These are phyloP conservation scores for Diceros bicornis DNA, from an alignment of 2,797 vertebrate genomes.

Conservation along the genomic window DNA sequence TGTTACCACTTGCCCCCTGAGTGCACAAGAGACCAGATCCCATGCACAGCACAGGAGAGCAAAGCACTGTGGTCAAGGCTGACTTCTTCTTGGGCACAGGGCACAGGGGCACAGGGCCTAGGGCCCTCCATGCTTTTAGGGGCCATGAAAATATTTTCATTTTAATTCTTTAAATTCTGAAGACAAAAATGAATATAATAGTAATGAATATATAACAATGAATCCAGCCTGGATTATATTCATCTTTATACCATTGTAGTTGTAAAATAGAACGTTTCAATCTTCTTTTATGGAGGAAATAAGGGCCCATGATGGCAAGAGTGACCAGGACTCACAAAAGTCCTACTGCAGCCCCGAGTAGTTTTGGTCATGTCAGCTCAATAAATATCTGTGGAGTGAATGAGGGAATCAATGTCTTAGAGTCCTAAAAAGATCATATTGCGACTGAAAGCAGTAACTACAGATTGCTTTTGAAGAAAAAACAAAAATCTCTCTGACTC, in stretches of 20 bases:
- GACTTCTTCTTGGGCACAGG: neutral
- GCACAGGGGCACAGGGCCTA: no score
- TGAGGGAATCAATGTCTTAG: neutral
- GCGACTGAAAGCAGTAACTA: neutral
- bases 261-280: neutral
- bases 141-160: neutral
- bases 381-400: neutral
- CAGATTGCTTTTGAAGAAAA: neutral
- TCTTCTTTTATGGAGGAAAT: neutral
- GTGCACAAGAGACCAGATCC: neutral
- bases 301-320: neutral
- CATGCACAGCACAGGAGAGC: neutral
- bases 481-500: neutral
- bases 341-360: neutral
- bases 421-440: neutral
- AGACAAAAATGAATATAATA: neutral
- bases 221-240: neutral
- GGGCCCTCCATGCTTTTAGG: no score
- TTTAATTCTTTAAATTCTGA: conserved; percentile 5
- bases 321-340: neutral
- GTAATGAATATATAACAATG: neutral
- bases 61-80: neutral
- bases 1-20: neutral
- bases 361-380: neutral
- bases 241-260: neutral